A percentile compares a stretch with the other conserved stretches of the same genome.
Conservation (phyloP, 2,888 invertebrate genomes). For the Phlogophora meticulosa region DNA sequence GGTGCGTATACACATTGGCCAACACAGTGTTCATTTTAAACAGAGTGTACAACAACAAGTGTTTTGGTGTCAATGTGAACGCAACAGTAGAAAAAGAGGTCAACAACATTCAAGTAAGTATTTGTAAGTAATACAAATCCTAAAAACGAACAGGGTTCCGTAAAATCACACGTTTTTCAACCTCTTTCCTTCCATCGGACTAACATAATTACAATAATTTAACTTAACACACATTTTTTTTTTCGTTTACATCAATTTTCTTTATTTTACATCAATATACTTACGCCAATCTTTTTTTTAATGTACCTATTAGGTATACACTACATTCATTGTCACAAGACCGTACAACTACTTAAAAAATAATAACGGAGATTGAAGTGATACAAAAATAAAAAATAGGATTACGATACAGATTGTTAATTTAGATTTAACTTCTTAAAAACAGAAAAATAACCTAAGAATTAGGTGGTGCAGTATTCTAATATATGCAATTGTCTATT, state of each 20-base stretch:
- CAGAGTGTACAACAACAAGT: not conserved
- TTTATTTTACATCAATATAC: slow-evolving; percentile 31
- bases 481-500: slow-evolving; percentile 35
- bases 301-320: slow-evolving; percentile 55
- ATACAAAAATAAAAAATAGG: slow-evolving; percentile 59
- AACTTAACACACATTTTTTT: slow-evolving; percentile 41
- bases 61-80: slow-evolving; percentile 16
- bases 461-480: slow-evolving; percentile 49
- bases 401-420: slow-evolving; percentile 45
- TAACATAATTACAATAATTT: slow-evolving; percentile 39
- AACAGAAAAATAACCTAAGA: slow-evolving; percentile 34
- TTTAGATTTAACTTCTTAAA: slow-evolving; percentile 26
- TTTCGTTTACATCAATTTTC: slow-evolving; percentile 36
- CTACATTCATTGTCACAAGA: slow-evolving; percentile 36
- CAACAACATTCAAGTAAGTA: slow-evolving; percentile 6
- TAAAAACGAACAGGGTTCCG: slow-evolving; percentile 9
- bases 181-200: slow-evolving; percentile 29
- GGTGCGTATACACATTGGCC: slow-evolving; percentile 24
- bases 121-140: slow-evolving; percentile 11
- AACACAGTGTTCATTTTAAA: slow-evolving; percentile 1
- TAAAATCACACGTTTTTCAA: slow-evolving; percentile 3
- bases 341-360: slow-evolving; percentile 46
- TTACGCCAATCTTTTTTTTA: slow-evolving; percentile 34
- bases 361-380: slow-evolving; percentile 38
- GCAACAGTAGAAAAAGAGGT: slow-evolving; percentile 35